phyloP scores from a whole-genome alignment of 2,797 vertebrate genomes.

The Hylomyscus alleni region DNA sequence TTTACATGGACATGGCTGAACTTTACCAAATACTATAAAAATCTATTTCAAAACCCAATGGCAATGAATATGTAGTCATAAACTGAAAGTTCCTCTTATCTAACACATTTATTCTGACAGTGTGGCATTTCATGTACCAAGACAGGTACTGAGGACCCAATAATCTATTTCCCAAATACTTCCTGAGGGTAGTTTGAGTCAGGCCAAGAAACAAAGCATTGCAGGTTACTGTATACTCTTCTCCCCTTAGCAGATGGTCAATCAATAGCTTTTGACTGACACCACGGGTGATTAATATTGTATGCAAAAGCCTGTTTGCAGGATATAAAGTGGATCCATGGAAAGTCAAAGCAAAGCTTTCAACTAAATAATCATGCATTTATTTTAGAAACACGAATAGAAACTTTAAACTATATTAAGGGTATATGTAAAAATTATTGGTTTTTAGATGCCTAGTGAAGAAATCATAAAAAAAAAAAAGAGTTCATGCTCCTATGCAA shows the following conservation, averaged over 20 bases:
- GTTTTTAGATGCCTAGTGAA: slow-evolving; percentile 17
- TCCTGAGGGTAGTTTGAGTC: background rate
- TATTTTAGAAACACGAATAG: slow-evolving; percentile 52
- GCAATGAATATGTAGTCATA: background rate
- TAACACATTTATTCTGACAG: background rate
- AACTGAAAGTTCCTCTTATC: background rate
- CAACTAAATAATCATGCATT: slow-evolving; percentile 29
- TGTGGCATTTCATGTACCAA: background rate
- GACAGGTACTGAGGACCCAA: background rate
- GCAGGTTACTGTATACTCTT: background rate
- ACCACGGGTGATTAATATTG: background rate
- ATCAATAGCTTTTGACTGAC: slow-evolving; percentile 9
- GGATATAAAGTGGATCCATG: background rate
- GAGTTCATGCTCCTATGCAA: background rate
- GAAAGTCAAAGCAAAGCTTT: slow-evolving; percentile 51
- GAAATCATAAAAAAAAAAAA: slow-evolving; percentile 19
- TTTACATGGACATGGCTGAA: background rate
- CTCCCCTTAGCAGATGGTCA: slow-evolving; percentile 24
- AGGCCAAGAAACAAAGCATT: slow-evolving; percentile 40
- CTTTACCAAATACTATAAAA: slow-evolving; percentile 32
- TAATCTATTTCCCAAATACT: slow-evolving; percentile 12
- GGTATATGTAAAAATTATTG: background rate
- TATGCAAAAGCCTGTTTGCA: background rate
- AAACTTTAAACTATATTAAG: slow-evolving; percentile 35
- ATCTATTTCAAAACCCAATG: background rate